Evolutionary conservation across 2,113 vertebrate genomes (phyloP).

Genomic region (Cinclus cinclus): DNA sequence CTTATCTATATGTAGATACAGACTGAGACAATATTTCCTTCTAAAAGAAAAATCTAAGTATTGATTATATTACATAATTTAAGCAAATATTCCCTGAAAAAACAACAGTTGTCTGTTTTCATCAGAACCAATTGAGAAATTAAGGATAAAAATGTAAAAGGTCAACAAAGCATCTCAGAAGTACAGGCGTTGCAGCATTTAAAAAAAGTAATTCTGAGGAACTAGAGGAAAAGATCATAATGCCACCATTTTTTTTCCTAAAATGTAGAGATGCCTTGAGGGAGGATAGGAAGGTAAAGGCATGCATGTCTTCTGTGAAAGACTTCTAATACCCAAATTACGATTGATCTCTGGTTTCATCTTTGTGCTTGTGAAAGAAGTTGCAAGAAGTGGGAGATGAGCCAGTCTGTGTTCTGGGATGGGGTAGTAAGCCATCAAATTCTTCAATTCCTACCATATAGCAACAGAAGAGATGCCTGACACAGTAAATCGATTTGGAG

Average conservation of each 20-base stretch:
- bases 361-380: background rate
- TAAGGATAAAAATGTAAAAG: background rate
- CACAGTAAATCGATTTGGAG: background rate
- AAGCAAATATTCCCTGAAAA: conserved; percentile 44
- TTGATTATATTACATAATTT: background rate
- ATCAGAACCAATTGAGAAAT: background rate
- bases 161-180: background rate
- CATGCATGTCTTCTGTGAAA: background rate
- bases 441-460: background rate
- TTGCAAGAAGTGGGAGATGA: background rate
- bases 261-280: background rate
- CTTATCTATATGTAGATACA: background rate
- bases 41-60: background rate
- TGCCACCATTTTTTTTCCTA: background rate
- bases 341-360: background rate
- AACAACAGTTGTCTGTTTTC: conserved; percentile 13
- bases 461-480: background rate
- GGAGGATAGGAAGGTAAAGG: background rate
- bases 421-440: background rate
- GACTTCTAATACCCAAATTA: background rate
- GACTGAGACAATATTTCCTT: background rate
- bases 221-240: background rate
- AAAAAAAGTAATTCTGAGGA: background rate
- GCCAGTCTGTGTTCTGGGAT: background rate
- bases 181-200: background rate